Percentiles rank a stretch among this genome's conserved stretches.
phyloP scores from a whole-genome alignment of 2,888 invertebrate genomes.

The Pecten maximus region DNA sequence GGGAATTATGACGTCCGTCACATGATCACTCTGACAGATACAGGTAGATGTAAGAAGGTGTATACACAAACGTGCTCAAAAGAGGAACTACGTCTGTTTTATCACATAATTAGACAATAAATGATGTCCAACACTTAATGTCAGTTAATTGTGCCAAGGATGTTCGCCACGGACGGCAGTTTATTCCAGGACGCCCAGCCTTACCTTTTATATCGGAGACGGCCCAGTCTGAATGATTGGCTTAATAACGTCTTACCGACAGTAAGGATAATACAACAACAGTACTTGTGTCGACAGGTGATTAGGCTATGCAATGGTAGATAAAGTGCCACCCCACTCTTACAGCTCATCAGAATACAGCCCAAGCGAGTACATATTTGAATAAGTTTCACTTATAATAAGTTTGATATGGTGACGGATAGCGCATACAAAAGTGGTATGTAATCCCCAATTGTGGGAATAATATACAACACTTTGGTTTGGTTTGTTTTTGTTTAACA shows the following conservation, averaged over 20 bases:
- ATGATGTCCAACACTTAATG: not conserved
- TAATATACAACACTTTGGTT: too few species aligned
- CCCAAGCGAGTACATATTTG: too few species aligned
- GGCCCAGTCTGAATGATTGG: not conserved
- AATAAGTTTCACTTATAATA: too few species aligned
- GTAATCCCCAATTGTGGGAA: too few species aligned
- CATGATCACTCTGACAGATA: not conserved
- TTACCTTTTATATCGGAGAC: not conserved
- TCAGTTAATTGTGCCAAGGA: not conserved
- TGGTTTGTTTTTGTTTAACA: too few species aligned
- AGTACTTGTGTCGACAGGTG: too few species aligned
- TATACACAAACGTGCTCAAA: not conserved
- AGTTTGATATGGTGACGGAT: too few species aligned
- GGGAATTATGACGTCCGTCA: not conserved
- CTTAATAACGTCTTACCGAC: not conserved
- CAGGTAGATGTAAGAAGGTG: not conserved
- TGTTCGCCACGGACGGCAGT: not conserved
- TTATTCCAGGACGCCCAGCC: not conserved
- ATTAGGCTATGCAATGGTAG: too few species aligned
- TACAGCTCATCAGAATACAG: too few species aligned
- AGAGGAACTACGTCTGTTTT: not conserved
- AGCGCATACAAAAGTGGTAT: too few species aligned
- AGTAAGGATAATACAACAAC: too few species aligned
- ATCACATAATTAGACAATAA: not conserved
- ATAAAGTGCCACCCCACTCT: too few species aligned